phyloP scores from a whole-genome alignment of 2,888 invertebrate genomes.

The Ernsta delagoae region DNA sequence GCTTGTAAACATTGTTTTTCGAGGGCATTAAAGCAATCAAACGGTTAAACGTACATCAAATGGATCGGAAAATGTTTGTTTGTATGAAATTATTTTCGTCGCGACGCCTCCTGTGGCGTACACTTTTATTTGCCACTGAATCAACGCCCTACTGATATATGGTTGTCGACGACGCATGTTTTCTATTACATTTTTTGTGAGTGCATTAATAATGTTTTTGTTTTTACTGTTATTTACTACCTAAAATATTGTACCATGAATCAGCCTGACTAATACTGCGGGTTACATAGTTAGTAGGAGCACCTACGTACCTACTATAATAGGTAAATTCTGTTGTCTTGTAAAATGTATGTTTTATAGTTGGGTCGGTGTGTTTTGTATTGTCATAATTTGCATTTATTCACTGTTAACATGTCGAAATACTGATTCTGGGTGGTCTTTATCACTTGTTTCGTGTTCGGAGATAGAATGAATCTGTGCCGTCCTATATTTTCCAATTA shows the following conservation, averaged over 20 bases:
- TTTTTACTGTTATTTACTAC: slow-evolving; percentile 17
- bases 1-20: slow-evolving; percentile 46
- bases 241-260: slow-evolving; percentile 27
- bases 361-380: slow-evolving; percentile 16
- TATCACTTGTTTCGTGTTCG: slow-evolving; percentile 33
- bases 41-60: slow-evolving; percentile 56
- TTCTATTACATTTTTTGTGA: slow-evolving; percentile 62
- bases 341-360: slow-evolving; percentile 14
- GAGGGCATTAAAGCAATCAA: slow-evolving; percentile 52
- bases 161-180: slow-evolving; percentile 60
- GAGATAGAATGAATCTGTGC: slow-evolving; percentile 14
- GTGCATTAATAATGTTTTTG: slow-evolving; percentile 47
- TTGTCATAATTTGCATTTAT: slow-evolving; percentile 30
- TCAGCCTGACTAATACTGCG: slow-evolving; percentile 7
- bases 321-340: slow-evolving; percentile 17
- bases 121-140: slow-evolving; percentile 72
- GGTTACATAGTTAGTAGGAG: slow-evolving; percentile 1
- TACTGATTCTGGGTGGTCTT: slow-evolving; percentile 31
- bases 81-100: slow-evolving; percentile 73
- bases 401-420: slow-evolving; percentile 7
- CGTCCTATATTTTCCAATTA: slow-evolving; percentile 33
- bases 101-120: slow-evolving; percentile 65
- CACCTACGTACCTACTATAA: not conserved
- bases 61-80: slow-evolving; percentile 69
- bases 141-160: slow-evolving; percentile 73